These are phyloP conservation scores for Chamaea fasciata DNA, from an alignment of 2,113 vertebrate species.

Conservation along the genomic window DNA sequence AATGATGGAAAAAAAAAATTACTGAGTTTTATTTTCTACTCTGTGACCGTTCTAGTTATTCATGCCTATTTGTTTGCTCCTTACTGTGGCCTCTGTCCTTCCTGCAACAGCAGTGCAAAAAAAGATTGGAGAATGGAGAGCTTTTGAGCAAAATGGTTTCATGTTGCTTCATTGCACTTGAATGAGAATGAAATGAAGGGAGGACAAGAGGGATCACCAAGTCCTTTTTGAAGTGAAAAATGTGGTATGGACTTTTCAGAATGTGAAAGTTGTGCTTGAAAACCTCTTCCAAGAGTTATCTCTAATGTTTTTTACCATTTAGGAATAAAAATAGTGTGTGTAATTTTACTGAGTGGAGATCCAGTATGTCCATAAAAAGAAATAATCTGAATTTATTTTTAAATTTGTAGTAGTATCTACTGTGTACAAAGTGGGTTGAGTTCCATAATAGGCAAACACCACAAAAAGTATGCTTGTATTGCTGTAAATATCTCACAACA, in stretches of 20 bases:
- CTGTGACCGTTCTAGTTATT: not conserved
- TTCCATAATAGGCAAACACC: not conserved
- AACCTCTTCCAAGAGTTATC: not conserved
- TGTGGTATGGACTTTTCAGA: not conserved
- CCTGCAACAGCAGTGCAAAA: not conserved
- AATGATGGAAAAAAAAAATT: not conserved
- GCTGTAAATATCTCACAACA: not conserved
- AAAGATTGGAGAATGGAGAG: not conserved
- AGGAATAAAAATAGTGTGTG: not conserved
- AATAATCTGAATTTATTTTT: not conserved
- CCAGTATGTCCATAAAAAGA: not conserved
- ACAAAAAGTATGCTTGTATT: not conserved
- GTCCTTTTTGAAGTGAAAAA: not conserved
- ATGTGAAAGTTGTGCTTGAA: not conserved
- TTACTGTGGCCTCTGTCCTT: not conserved
- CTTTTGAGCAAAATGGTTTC: not conserved
- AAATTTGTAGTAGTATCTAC: not conserved
- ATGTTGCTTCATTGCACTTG: slow-evolving; percentile 15
- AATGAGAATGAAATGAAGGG: not conserved
- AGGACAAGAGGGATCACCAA: not conserved
- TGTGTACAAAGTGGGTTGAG: not conserved
- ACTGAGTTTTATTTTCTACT: not conserved
- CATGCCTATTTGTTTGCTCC: not conserved
- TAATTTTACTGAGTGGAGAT: not conserved
- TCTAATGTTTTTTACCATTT: not conserved